Base-by-base conservation (phyloP, 2,113 vertebrate species). In the Platysternon megacephalum region DNA sequence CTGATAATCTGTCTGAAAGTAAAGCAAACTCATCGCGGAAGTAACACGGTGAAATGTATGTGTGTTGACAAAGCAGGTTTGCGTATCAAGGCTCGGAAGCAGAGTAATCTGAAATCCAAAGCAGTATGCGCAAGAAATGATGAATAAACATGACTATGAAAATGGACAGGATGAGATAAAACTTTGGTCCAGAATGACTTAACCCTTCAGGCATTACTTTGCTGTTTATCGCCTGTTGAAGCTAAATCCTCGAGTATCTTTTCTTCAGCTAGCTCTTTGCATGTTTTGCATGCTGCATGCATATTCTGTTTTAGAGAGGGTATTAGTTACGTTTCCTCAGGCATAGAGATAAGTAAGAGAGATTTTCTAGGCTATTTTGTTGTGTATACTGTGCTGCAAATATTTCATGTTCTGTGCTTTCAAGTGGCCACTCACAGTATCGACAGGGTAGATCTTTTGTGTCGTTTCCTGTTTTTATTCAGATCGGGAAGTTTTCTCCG, bases 401-500 rank as follows among this genome's bases (percentile, higher is more conserved):
- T 79, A 55, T 55, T 52, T 88, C 74, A 48, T 68, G n/a, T n/a
- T 79, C 58, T 39, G 44, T 42, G n/a, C 44, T 79, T 61, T 78
- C 42, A 11, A 48, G 16, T 44, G 55, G 51, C 72, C 24, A 26
- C 55, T 55, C 72, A 29, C 68, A 53, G 8, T 65, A 84, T n/a
- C 80, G 28, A 80, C 12, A 51, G 21, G 32, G 32, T 55, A 16
- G 51, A 51, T 84, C 86, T 84, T 68, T 79, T 79, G 89, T 87
- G 11, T 32, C 58, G 72, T 92, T 88, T 92, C 91, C 91, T 88
- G 86, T 88, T 92, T 92, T 88, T 88, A 92, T 80, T 88, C 82
- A 49, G 44, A 55, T 14, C 78, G 84, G 86, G 82, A 92, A 85
- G 91, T 80, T 88, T 48, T 92, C 86, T 88, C 49, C 11, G 49